Evolutionary conservation across 2,888 invertebrate genomes (phyloP), one percentile per base, ranked within the genome.

Genomic region (Platycnemis pennipes): DNA sequence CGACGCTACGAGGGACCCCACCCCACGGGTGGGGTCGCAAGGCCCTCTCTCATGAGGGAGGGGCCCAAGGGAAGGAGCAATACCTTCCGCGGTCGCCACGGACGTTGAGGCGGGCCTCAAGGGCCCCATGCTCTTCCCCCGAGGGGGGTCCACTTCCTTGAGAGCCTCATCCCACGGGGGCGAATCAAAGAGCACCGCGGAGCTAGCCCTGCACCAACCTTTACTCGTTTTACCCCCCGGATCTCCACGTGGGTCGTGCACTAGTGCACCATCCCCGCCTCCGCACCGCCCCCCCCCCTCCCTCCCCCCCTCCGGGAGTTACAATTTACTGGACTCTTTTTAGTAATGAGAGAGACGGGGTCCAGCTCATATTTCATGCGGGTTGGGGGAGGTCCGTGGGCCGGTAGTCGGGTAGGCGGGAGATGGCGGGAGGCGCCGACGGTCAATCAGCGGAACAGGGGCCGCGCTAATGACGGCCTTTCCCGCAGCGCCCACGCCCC

Each of bases 281-380:
- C 53, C 88, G 31, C 53, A 31, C 53, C 31, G 26, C 85, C 3
- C 26, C 42, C n/a, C 53, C 5, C 87, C 42, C 45, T 31, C n/a
- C n/a, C n/a, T 31, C 22, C 88, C 0, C 26, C 88, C 4, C 53
- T 26, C 89, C 89, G 22, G 56, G n/a, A 56, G 89, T 26, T n/a
- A 56, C 53, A 46, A 56, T 89, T 89, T 56, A 89, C 89, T 42
- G 22, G 42, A 19, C 56, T 56, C 89, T 89, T 89, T 13, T 89
- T 63, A 26, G 63, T 91, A 91, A 91, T 63, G 91, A 63, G 45
- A n/a, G n/a, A 26, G 49, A 26, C 69, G n/a, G 56, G 26, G 37
- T 37, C 63, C 16, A 69, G 42, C 22, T 91, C 63, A 91, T 91
- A 91, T 91, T 91, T 91, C 91, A 91, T 69, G 44, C 44, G 91